These are phyloP conservation scores for Leptinotarsa juncta DNA, from an alignment of 2,888 invertebrate species.

Conservation along the genomic window DNA sequence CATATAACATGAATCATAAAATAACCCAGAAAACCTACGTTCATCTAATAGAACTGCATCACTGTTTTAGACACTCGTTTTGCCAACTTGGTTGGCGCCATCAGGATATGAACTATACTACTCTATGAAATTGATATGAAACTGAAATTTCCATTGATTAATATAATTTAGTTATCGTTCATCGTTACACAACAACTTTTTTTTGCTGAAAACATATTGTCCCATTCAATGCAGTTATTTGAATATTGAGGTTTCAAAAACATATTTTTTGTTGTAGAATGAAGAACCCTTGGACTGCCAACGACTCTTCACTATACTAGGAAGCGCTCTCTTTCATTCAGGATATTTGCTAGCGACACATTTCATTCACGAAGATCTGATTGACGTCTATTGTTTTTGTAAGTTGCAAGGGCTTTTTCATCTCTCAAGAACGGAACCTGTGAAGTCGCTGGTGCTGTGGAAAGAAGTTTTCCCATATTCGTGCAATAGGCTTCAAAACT, in stretches of 20 bases:
- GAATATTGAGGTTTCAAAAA: too few relatives aligned
- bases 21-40: too few relatives aligned
- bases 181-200: too few relatives aligned
- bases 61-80: too few relatives aligned
- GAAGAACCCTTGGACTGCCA: slow-evolving; percentile 82
- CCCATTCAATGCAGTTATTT: background rate
- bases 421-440: slow-evolving; percentile 74
- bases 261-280: slow-evolving; percentile 67
- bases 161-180: too few relatives aligned
- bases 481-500: slow-evolving; percentile 58
- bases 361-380: slow-evolving; percentile 78
- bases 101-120: too few relatives aligned
- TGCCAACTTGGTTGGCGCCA: too few relatives aligned
- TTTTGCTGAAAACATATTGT: too few relatives aligned
- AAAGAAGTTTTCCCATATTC: slow-evolving; percentile 76
- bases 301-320: slow-evolving; percentile 72
- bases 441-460: slow-evolving; percentile 82
- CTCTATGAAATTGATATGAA: too few relatives aligned
- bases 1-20: too few relatives aligned
- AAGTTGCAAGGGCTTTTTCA: slow-evolving; percentile 80
- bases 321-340: slow-evolving; percentile 69
- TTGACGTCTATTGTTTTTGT: slow-evolving; percentile 81
- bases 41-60: too few relatives aligned
- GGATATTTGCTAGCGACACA: slow-evolving; percentile 84
- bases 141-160: too few relatives aligned